Evolutionary conservation across 2,888 invertebrate species (phyloP), one percentile per base, ranked within the genome.

Genomic region (Tortrix viridana): DNA sequence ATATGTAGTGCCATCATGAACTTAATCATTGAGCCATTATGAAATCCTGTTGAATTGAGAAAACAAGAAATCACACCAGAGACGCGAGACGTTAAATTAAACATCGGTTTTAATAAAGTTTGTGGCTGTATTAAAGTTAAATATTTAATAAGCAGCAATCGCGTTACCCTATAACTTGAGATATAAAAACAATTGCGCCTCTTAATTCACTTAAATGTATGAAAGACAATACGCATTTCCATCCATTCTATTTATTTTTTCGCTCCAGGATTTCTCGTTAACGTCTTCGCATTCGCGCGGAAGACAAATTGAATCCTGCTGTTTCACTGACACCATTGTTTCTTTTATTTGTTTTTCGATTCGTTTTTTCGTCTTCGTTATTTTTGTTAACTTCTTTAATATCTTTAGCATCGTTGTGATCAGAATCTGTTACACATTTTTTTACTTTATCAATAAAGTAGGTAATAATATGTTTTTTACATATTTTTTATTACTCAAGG

Each of bases 201-300:
- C 81, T 81, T 80, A 81, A 80, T 76, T 81, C 76, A 76, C 74
- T 80, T 70, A 72, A 75, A 77, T 75, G 75, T 82, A 79, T 77
- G 82, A 76, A 77, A 79, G 80, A 79, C 73, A 79, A 75, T 71
- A 76, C 69, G 69, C 75, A 75, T 79, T 81, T 76, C 75, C 74
- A 80, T 79, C 60, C 73, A 73, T 68, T 68, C 72, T 69, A 73
- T 76, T 77, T 79, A 77, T 61, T 75, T 76, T 75, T 68, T 75
- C 71, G 70, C 50, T 56, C 58, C 22, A 12, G 37, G 38, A 19
- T 4, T 38, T 38, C 37, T 53, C 20, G 55, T 49, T 44, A 56
- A 46, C 2, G 56, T 62, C 16, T 18, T 23, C 18, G 49, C 19
- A 50, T 61, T 61, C 46, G 46, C n/a, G 19, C 53, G 23, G 48